phyloP scores from a whole-genome alignment of 30 jellyfish, hydroid and myxozoan species.

The Hydractinia symbiolongicarpus region DNA sequence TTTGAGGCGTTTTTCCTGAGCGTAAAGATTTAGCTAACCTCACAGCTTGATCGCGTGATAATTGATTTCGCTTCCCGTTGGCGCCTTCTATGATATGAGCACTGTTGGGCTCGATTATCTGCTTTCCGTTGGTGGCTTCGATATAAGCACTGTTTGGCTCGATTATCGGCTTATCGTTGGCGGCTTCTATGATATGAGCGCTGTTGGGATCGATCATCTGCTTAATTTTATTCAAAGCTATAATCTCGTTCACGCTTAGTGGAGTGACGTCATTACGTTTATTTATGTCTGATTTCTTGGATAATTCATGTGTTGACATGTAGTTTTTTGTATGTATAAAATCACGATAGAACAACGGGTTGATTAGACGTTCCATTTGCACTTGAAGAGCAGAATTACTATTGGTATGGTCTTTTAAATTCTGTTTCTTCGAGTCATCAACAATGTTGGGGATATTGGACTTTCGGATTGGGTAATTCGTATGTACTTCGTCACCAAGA shows the following conservation, averaged over 20 bases:
- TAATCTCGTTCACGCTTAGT: constrained; percentile 25
- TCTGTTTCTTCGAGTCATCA: background rate
- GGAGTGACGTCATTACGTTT: background rate
- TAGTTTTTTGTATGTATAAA: background rate
- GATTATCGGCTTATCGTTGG: background rate
- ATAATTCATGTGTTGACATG: background rate
- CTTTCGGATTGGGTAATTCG: constrained; percentile 9
- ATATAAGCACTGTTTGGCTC: constrained; percentile 27
- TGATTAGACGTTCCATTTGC: background rate
- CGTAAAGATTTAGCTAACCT: no score
- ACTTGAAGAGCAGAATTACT: background rate
- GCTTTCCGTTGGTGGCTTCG: background rate
- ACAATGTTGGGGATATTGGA: background rate
- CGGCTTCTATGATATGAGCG: background rate
- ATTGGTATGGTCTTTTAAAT: background rate
- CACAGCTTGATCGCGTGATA: no score
- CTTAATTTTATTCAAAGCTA: constrained; percentile 26
- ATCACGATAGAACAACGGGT: background rate
- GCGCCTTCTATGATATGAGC: constrained; percentile 11
- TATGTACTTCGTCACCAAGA: constrained; percentile 15
- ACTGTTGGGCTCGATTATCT: constrained; percentile 22
- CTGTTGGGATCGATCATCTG: constrained; percentile 23
- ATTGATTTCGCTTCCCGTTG: no score
- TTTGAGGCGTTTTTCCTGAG: no score
- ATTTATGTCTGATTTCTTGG: background rate